A percentile compares a stretch with the other conserved stretches of the same genome.
Evolutionary conservation across 2,888 invertebrate species (phyloP).

Genomic region (Pollenia angustigena): DNA sequence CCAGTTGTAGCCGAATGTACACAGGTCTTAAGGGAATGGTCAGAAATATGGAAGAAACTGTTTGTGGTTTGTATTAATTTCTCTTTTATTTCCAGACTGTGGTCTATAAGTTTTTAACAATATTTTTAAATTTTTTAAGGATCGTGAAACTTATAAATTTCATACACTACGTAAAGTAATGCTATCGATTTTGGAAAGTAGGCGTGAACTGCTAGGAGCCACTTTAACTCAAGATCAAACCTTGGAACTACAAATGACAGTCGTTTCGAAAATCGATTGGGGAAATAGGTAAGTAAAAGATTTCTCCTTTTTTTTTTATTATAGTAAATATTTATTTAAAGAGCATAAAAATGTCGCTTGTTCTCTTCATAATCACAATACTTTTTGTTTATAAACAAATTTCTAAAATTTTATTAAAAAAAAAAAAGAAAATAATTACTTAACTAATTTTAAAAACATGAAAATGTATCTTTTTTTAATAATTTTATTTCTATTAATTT

Average conservation of each 20-base stretch:
- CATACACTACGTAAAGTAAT: conserved; percentile 94
- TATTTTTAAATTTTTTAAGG: conserved; percentile 85
- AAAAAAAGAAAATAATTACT: conserved; percentile 70
- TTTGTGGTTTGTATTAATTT: conserved; percentile 89
- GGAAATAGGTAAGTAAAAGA: conserved; percentile 87
- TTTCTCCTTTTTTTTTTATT: conserved; percentile 63
- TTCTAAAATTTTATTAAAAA: conserved; percentile 80
- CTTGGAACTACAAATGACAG: conserved; percentile 92
- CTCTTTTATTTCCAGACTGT: neutral
- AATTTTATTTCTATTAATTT: conserved; percentile 48
- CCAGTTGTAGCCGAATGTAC: conserved; percentile 96
- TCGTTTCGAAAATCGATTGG: conserved; percentile 97
- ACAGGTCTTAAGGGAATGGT: conserved; percentile 96
- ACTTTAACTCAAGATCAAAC: conserved; percentile 97
- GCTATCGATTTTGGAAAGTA: conserved; percentile 93
- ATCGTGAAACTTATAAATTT: conserved; percentile 93
- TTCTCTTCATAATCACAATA: conserved; percentile 83
- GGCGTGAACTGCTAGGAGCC: conserved; percentile 93
- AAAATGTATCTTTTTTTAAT: conserved; percentile 27
- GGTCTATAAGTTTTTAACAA: neutral
- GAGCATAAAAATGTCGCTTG: conserved; percentile 65
- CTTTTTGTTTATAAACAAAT: conserved; percentile 81
- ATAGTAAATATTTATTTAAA: conserved; percentile 76
- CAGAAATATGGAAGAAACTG: conserved; percentile 94
- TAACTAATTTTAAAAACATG: conserved; percentile 67